A percentile compares a stretch with the other conserved stretches of the same genome.
phyloP scores from a whole-genome alignment of 2,797 vertebrate species.

The Mormyrus proboscirostris region DNA sequence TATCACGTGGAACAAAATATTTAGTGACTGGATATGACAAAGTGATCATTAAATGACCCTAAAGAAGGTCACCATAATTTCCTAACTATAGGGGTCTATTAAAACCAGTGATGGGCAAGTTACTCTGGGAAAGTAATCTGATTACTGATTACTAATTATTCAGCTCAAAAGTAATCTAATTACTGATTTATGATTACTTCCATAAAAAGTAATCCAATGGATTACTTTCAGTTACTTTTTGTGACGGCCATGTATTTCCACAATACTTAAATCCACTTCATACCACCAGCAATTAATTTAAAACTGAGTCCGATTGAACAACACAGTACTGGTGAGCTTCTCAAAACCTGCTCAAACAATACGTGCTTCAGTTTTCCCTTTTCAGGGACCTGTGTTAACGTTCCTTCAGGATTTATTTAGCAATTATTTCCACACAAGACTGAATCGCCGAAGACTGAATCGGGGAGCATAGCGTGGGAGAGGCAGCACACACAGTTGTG shows the following conservation, averaged over 20 bases:
- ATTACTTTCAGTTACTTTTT: neutral
- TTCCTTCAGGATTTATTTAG: neutral
- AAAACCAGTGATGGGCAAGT: neutral
- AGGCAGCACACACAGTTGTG: neutral
- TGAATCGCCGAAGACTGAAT: neutral
- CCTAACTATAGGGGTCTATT: neutral
- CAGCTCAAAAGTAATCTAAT: neutral
- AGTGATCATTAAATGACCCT: neutral
- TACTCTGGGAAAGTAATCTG: no score
- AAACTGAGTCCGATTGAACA: neutral
- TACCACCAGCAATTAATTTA: neutral
- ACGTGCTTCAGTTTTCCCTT: neutral
- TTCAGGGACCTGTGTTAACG: neutral
- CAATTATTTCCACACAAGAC: neutral
- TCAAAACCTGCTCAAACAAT: neutral
- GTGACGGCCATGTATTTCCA: neutral
- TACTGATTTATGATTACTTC: neutral
- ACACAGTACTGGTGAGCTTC: neutral
- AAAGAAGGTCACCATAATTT: neutral
- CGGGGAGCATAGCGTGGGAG: neutral
- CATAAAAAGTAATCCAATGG: no score
- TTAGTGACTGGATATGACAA: neutral
- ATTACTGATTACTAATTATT: no score
- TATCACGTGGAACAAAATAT: neutral
- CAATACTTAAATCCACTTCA: slow-evolving; percentile 5